Conservation (phyloP, 2,888 invertebrate genomes). For the Agriopis aurantiaria region DNA sequence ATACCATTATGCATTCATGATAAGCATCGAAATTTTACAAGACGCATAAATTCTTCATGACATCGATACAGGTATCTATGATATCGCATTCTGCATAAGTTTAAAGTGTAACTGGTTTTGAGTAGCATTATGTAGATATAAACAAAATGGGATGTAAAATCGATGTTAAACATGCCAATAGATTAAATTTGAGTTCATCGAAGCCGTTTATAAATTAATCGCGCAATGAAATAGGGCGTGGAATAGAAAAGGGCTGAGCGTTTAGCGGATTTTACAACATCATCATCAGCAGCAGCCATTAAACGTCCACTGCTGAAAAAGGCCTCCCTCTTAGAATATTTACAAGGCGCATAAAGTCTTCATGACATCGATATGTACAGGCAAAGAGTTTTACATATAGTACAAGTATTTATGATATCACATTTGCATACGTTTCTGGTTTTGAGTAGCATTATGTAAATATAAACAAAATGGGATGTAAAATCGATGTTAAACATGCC, state of each 20-base stretch:
- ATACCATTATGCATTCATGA: conserved; percentile 42
- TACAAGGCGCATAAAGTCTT: too few species aligned
- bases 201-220: conserved; percentile 48
- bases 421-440: too few species aligned
- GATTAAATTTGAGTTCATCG: conserved; percentile 30
- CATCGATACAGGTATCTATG: conserved; percentile 25
- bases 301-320: too few species aligned
- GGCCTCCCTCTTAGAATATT: too few species aligned
- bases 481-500: conserved; percentile 21
- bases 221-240: conserved; percentile 51
- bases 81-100: conserved; percentile 33
- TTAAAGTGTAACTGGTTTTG: conserved; percentile 25
- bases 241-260: conserved; percentile 54
- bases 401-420: too few species aligned
- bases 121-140: conserved; percentile 24
- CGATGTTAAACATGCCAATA: conserved; percentile 19
- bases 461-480: conserved; percentile 27
- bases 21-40: conserved; percentile 34
- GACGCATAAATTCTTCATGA: conserved; percentile 27
- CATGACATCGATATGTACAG: too few species aligned
- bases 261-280: too few species aligned
- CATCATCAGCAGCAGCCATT: too few species aligned
- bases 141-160: conserved; percentile 30
- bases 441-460: too few species aligned
- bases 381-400: too few species aligned